Base-by-base conservation (phyloP, 2,888 invertebrate species). In the Ernsta delagoae region DNA sequence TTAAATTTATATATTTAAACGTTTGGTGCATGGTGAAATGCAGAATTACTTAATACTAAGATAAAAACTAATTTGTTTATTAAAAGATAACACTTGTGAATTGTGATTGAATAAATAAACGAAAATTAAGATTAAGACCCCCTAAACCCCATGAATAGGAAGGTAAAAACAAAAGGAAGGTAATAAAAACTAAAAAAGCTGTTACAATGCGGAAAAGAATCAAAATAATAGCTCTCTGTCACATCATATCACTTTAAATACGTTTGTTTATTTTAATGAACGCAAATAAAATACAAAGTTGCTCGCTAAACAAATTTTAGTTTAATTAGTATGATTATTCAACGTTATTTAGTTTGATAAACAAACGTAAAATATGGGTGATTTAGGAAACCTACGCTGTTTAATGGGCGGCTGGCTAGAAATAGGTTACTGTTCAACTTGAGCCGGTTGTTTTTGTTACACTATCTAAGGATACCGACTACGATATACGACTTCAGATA, bases 361-460 rank as follows among this genome's bases (percentile, higher is more conserved):
- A 50, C 50, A 50, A 50, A 50, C 16, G 12, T 48, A n/a, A 48
- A 48, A 48, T 48, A 48, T 48, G 45, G 45, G 12, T 48, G 45
- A 48, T 48, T 48, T 48, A 48, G 45, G 45, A 48, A 50, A 50
- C 50, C 16, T 50, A 16, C 12, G 16, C 7, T 50, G 50, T 12
- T 50, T 50, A 16, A 7, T 48, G 48, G 48, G 12, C 12, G 11
- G 48, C 7, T 48, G 48, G 48, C 7, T 48, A 12, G 48, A 48
- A 48, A 48, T 48, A 48, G 48, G 48, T 48, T 48, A 48, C 7
- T 48, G 12, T 3, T 16, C 12, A 16, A 16, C 48, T 48, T 16
- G 16, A 3, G 7, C 12, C 12, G 7, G 48, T 48, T 45, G 45
- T 45, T 48, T 48, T 48, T 3, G 48, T 16, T 48, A 7, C n/a